These are phyloP conservation scores for Tupiocoris notatus DNA, from an alignment of 2,888 invertebrate species.

Conservation along the genomic window DNA sequence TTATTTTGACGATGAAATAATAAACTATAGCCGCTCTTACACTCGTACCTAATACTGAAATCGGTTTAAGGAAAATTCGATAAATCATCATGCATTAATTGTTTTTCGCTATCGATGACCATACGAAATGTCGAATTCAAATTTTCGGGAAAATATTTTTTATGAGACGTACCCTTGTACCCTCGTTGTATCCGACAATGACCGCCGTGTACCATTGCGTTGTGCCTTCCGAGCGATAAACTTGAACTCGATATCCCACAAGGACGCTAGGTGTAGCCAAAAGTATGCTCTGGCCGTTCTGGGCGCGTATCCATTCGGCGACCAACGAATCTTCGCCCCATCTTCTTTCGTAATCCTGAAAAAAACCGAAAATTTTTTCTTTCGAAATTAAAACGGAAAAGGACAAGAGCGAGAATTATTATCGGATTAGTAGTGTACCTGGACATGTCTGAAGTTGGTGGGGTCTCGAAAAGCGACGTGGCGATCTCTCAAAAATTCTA, in stretches of 20 bases:
- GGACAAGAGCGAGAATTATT: neutral
- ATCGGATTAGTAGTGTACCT: constrained; percentile 58
- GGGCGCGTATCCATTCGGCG: constrained; percentile 72
- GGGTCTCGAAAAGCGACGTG: constrained; percentile 71
- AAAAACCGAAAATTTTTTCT: neutral
- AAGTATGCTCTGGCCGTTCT: constrained; percentile 78
- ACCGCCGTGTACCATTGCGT: constrained; percentile 89
- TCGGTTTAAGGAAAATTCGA: no score
- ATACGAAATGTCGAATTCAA: no score
- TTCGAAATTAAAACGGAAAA: neutral
- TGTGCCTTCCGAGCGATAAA: constrained; percentile 78
- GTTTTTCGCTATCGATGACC: no score
- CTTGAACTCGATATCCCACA: constrained; percentile 78
- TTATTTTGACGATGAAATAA: no score
- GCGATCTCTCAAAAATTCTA: constrained; percentile 74
- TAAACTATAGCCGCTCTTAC: no score
- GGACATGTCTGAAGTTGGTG: constrained; percentile 64
- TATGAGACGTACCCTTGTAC: constrained; percentile 73
- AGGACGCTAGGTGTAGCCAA: constrained; percentile 78
- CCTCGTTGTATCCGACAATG: constrained; percentile 80
- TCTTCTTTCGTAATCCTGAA: constrained; percentile 62
- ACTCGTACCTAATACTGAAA: no score
- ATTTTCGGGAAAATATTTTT: no score
- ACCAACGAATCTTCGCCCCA: constrained; percentile 59
- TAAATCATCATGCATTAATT: no score